Evolutionary conservation across 2,888 invertebrate genomes (phyloP).

Genomic region (Boloria selene): DNA sequence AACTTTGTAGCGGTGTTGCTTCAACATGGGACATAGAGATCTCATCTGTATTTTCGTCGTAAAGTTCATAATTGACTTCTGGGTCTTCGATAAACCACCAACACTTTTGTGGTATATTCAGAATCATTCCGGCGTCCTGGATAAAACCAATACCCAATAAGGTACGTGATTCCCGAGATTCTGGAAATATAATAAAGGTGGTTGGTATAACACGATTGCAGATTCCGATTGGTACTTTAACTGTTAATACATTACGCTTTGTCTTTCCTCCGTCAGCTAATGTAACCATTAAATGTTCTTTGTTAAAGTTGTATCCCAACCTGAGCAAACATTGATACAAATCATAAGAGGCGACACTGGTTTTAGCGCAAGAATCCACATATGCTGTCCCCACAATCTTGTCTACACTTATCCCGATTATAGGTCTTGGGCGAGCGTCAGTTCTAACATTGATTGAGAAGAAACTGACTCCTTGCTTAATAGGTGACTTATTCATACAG

Average conservation of each 20-base stretch:
- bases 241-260: neutral
- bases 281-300: neutral
- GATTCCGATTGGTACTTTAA: conserved; percentile 17
- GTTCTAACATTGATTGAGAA: conserved; percentile 26
- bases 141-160: too few species aligned
- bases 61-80: too few species aligned
- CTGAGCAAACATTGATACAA: conserved; percentile 25
- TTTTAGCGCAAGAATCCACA: conserved; percentile 36
- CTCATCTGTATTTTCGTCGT: too few species aligned
- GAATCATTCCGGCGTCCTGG: too few species aligned
- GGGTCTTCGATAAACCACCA: too few species aligned
- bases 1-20: too few species aligned
- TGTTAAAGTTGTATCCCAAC: conserved; percentile 19
- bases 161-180: too few species aligned
- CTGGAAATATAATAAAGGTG: too few species aligned
- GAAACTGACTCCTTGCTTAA: conserved; percentile 19
- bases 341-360: conserved; percentile 32
- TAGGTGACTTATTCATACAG: conserved; percentile 2
- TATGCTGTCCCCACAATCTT: conserved; percentile 22
- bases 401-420: conserved; percentile 22
- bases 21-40: too few species aligned
- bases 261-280: conserved; percentile 21
- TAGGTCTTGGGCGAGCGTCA: conserved; percentile 30
- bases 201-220: too few species aligned
- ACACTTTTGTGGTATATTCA: too few species aligned